Conservation (phyloP, 2,113 vertebrate species). For the Pipa parva region DNA sequence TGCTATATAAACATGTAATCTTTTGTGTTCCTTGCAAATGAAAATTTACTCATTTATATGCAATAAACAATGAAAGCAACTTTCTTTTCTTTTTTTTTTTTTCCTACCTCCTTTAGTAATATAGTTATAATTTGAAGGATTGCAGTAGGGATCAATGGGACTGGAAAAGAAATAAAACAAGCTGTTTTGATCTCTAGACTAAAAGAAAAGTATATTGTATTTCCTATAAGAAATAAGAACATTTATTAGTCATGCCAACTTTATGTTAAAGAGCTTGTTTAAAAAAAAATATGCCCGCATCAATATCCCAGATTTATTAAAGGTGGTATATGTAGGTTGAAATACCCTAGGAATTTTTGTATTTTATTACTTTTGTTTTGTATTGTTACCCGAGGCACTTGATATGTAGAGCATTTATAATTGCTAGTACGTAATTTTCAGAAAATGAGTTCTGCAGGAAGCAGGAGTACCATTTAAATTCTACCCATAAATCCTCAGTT, state of each 20-base stretch:
- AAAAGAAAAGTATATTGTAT: background rate
- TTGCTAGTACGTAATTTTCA: background rate
- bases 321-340: background rate
- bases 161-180: background rate
- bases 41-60: conserved; percentile 17
- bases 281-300: background rate
- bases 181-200: background rate
- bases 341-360: background rate
- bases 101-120: background rate
- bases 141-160: background rate
- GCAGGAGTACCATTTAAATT: too few species aligned
- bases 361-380: conserved; percentile 1
- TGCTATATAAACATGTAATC: background rate
- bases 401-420: background rate
- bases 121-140: background rate
- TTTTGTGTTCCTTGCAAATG: background rate
- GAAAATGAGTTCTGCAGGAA: background rate
- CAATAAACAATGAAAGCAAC: background rate
- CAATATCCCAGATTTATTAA: background rate
- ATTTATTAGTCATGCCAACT: background rate
- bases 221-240: background rate
- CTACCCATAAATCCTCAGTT: too few species aligned
- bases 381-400: background rate
- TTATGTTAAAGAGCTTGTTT: background rate
- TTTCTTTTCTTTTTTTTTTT: too few species aligned